Conservation (phyloP, 2,797 vertebrate genomes). For the Sebastes aleutianus region DNA sequence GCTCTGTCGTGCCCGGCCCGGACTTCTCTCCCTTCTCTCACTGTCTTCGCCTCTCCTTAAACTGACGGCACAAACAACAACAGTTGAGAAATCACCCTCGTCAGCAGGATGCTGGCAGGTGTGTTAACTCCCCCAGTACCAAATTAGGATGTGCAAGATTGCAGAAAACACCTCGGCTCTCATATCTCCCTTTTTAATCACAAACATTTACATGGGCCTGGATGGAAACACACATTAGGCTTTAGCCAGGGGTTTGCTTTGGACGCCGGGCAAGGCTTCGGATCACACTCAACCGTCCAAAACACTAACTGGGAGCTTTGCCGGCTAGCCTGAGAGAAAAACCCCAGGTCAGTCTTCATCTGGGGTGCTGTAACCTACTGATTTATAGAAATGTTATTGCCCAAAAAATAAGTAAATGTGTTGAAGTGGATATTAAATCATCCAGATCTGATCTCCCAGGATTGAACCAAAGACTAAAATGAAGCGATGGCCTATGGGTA, state of each 20-base stretch:
- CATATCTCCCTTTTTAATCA: conserved; percentile 74
- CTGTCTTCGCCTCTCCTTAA: conserved; percentile 78
- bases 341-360: conserved; percentile 9
- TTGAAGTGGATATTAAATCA: conserved; percentile 16
- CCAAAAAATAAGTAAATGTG: conserved; percentile 12
- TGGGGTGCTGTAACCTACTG: conserved; percentile 22
- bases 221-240: conserved; percentile 48
- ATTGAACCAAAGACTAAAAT: neutral
- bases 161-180: conserved; percentile 78
- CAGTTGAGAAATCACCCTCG: conserved; percentile 85
- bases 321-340: conserved; percentile 30
- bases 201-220: conserved; percentile 68
- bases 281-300: conserved; percentile 10
- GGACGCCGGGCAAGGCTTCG: conserved; percentile 29
- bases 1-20: conserved; percentile 45
- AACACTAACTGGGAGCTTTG: conserved; percentile 23
- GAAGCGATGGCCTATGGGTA: neutral
- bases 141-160: conserved; percentile 88
- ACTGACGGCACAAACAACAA: conserved; percentile 85
- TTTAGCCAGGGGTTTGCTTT: conserved; percentile 46
- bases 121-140: conserved; percentile 90
- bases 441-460: neutral
- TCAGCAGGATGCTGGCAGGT: conserved; percentile 96
- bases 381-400: conserved; percentile 23
- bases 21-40: conserved; percentile 71